Conservation (phyloP, 2,113 vertebrate species). For the Dromiciops gliroides region DNA sequence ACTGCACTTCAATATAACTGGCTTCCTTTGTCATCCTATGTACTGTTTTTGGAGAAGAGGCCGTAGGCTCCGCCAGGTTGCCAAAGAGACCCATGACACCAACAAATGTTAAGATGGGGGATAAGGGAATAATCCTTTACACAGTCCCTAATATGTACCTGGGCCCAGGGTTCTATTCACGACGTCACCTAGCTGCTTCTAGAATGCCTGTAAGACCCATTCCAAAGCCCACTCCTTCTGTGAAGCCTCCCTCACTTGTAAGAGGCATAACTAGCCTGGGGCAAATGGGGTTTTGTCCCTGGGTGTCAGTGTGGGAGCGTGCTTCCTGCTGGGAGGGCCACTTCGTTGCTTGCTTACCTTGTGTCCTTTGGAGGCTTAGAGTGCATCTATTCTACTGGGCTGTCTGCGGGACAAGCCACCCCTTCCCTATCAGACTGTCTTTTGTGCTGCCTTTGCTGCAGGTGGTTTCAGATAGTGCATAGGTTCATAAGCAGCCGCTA, state of each 20-base stretch:
- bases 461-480: background rate
- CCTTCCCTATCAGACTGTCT: background rate
- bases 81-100: too few species aligned
- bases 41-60: too few species aligned
- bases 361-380: too few species aligned
- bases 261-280: too few species aligned
- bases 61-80: too few species aligned
- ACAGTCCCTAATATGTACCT: too few species aligned
- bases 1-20: background rate
- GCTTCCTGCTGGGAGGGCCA: background rate
- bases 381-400: too few species aligned
- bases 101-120: too few species aligned
- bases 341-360: background rate
- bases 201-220: background rate
- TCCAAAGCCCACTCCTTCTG: background rate
- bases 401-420: background rate
- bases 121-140: too few species aligned
- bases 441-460: background rate
- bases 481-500: too few species aligned
- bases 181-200: background rate
- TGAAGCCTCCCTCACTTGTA: background rate
- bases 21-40: too few species aligned
- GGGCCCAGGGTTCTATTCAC: too few species aligned
- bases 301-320: background rate
- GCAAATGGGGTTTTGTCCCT: background rate